Evolutionary conservation across 2,797 vertebrate species (phyloP).

Genomic region (Pyrrhura leucotis): DNA sequence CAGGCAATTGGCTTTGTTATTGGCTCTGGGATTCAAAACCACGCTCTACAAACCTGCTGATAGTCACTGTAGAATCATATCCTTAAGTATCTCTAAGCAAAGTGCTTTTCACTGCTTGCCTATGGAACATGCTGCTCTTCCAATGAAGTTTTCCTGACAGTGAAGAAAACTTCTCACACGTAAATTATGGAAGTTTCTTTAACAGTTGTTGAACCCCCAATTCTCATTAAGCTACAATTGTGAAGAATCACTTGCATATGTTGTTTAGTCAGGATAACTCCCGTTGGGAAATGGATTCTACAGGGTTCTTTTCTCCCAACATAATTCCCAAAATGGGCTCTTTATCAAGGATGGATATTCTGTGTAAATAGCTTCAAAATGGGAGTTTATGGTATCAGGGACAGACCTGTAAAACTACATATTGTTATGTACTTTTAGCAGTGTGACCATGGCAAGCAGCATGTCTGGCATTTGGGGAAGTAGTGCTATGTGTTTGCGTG

Average conservation of each 20-base stretch:
- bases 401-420: fast-evolving
- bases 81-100: not conserved
- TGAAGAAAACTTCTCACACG: not conserved
- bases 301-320: not conserved
- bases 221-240: not conserved
- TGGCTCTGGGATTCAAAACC: not conserved
- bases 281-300: not conserved
- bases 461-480: not conserved
- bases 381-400: not conserved
- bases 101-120: not conserved
- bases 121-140: not conserved
- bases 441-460: not conserved
- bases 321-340: not conserved
- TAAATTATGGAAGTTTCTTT: not conserved
- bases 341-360: not conserved
- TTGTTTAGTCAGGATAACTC: not conserved
- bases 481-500: fast-evolving
- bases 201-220: not conserved
- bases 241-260: fast-evolving
- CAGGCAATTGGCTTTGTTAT: fast-evolving
- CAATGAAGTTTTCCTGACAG: not conserved
- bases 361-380: not conserved
- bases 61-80: not conserved
- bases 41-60: not conserved
- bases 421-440: fast-evolving